Conservation (phyloP, 2,888 invertebrate genomes). For the Sycophila texana region DNA sequence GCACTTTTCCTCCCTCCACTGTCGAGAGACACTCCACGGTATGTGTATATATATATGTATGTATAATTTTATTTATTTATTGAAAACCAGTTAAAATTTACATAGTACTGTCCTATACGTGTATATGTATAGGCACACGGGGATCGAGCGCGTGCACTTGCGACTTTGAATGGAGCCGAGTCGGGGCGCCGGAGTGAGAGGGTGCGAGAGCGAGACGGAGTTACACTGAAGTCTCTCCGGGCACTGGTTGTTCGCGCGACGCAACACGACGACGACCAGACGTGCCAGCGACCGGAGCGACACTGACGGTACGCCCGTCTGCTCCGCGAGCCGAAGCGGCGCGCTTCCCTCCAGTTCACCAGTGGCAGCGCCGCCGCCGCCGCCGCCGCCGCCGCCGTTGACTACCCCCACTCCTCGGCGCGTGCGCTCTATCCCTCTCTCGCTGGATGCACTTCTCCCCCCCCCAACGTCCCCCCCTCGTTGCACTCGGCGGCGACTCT, state of each 20-base stretch:
- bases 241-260: neutral
- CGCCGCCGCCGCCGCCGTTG: too few species aligned
- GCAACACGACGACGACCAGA: conserved; percentile 59
- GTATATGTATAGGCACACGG: neutral
- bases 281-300: conserved; percentile 71
- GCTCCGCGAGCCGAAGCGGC: conserved; percentile 49
- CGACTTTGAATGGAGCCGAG: neutral
- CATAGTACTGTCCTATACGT: too few species aligned
- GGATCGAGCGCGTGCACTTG: neutral
- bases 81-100: too few species aligned
- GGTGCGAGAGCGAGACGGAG: neutral
- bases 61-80: too few species aligned
- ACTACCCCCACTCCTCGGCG: neutral
- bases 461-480: conserved; percentile 24
- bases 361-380: too few species aligned
- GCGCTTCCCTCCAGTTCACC: too few species aligned
- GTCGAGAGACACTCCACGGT: neutral
- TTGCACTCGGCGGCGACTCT: conserved; percentile 46
- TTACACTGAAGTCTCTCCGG: neutral
- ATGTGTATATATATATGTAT: too few species aligned
- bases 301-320: conserved; percentile 67
- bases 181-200: too few species aligned
- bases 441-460: conserved; percentile 35
- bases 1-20: neutral
- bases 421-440: conserved; percentile 41